These are phyloP conservation scores for Tricholaema leucomelas DNA, from an alignment of 2,113 vertebrate species.

Conservation along the genomic window DNA sequence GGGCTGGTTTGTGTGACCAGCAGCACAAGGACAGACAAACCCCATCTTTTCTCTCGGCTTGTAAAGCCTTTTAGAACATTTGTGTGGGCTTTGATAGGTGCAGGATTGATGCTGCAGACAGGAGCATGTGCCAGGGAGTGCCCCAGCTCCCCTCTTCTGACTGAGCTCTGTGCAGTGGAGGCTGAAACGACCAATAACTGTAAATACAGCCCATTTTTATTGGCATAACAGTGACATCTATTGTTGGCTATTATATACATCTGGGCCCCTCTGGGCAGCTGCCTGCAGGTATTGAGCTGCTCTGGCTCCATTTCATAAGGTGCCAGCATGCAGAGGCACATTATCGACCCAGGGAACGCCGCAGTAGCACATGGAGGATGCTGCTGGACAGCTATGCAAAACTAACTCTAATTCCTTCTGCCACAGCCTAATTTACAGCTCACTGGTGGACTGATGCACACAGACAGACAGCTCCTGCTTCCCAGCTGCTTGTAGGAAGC, in stretches of 20 bases:
- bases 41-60: not conserved
- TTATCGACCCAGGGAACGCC: slow-evolving; percentile 25
- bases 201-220: slow-evolving; percentile 62
- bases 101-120: not conserved
- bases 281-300: not conserved
- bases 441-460: not conserved
- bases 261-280: slow-evolving; percentile 23
- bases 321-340: not conserved
- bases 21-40: not conserved
- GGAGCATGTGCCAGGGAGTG: not conserved
- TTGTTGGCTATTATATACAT: slow-evolving; percentile 63
- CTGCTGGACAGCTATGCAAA: slow-evolving; percentile 11
- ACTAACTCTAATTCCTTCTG: slow-evolving; percentile 47
- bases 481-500: not conserved
- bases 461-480: not conserved
- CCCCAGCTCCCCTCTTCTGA: slow-evolving; percentile 9
- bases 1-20: not conserved
- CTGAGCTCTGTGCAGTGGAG: slow-evolving; percentile 19
- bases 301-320: not conserved
- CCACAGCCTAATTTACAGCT: slow-evolving; percentile 45
- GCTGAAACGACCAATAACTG: slow-evolving; percentile 51
- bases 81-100: not conserved
- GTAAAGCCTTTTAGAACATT: not conserved
- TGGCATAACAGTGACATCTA: slow-evolving; percentile 77
- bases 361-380: not conserved